Conservation (phyloP, 2,113 vertebrate genomes). For the Mola mola region DNA sequence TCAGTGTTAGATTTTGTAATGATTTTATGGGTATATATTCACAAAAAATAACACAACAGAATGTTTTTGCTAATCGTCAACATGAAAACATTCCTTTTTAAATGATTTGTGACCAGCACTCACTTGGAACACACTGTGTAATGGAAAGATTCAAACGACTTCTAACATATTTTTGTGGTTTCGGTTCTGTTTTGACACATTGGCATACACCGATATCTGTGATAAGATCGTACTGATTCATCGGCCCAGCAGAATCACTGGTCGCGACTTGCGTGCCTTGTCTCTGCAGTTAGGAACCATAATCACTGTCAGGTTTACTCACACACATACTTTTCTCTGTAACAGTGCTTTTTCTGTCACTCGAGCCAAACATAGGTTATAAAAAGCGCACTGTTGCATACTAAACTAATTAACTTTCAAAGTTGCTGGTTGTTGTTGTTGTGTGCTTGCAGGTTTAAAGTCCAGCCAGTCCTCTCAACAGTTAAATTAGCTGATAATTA, state of each 20-base stretch:
- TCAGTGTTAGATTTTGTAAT: too few species aligned
- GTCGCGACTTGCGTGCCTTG: too few species aligned
- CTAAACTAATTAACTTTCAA: constrained; percentile 32
- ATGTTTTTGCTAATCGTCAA: too few species aligned
- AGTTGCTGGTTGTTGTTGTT: neutral
- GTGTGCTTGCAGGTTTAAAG: constrained; percentile 20
- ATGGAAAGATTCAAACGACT: too few species aligned
- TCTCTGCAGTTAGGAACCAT: too few species aligned
- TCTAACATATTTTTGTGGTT: neutral
- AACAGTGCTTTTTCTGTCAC: constrained; percentile 49
- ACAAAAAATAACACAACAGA: too few species aligned
- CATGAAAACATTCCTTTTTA: too few species aligned
- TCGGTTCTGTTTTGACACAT: neutral
- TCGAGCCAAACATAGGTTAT: constrained; percentile 7
- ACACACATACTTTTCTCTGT: constrained; percentile 30
- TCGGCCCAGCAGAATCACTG: too few species aligned
- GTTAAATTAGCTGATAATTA: constrained; percentile 17
- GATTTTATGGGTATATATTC: too few species aligned
- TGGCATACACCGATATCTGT: neutral
- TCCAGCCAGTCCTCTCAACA: constrained; percentile 1
- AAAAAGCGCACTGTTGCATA: constrained; percentile 51
- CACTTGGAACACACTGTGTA: too few species aligned
- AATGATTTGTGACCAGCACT: too few species aligned
- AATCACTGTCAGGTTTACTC: neutral
- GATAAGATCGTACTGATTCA: too few species aligned